These are phyloP conservation scores for Polypterus senegalus DNA, from an alignment of 2,113 vertebrate species.

Conservation along the genomic window DNA sequence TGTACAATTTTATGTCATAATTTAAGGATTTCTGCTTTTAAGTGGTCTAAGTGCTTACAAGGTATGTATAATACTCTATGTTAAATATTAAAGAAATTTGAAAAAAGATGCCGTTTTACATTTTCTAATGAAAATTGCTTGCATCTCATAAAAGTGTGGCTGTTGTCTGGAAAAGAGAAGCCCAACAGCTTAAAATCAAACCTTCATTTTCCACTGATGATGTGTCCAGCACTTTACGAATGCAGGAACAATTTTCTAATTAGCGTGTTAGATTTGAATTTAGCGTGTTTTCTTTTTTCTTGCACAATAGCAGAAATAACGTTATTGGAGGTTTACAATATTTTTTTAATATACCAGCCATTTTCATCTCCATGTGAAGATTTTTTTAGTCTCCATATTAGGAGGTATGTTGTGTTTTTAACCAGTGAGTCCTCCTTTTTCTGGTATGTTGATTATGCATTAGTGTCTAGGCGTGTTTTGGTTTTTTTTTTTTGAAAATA, in stretches of 20 bases:
- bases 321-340: slow-evolving; percentile 54
- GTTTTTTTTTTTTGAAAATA: slow-evolving; percentile 20
- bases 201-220: slow-evolving; percentile 2
- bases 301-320: slow-evolving; percentile 57
- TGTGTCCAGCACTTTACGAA: neutral
- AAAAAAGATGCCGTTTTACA: slow-evolving; percentile 8
- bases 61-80: slow-evolving; percentile 64
- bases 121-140: slow-evolving; percentile 20
- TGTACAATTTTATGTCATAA: slow-evolving; percentile 59
- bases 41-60: slow-evolving; percentile 51
- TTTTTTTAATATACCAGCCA: slow-evolving; percentile 24
- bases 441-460: slow-evolving; percentile 28
- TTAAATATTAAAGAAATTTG: slow-evolving; percentile 10
- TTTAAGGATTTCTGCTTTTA: slow-evolving; percentile 53
- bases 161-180: neutral
- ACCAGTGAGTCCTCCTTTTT: slow-evolving; percentile 31
- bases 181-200: neutral
- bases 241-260: slow-evolving; percentile 15
- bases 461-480: slow-evolving; percentile 8
- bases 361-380: slow-evolving; percentile 30
- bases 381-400: slow-evolving; percentile 23
- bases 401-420: slow-evolving; percentile 26
- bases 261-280: slow-evolving; percentile 25
- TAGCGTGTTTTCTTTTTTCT: slow-evolving; percentile 23
- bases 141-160: slow-evolving; percentile 8